Evolutionary conservation across 2,797 vertebrate species (phyloP), one percentile per base, ranked within the genome.

Genomic region (Pangasius krempfi): DNA sequence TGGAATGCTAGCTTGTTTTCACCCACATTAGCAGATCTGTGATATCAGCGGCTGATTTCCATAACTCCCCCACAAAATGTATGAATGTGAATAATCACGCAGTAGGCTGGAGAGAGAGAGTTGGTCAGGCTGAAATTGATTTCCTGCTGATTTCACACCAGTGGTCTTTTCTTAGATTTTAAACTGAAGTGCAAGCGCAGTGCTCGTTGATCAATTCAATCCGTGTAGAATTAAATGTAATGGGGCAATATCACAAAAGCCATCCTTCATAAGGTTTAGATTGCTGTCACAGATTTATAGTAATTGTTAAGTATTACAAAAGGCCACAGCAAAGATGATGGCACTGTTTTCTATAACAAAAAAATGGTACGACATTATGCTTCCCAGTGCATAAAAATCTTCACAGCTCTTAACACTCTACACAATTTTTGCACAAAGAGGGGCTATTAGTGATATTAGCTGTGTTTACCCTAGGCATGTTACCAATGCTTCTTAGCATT

Each of bases 301-400:
- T 40, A 84, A 56, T 25, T 47, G 56, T 9, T 62, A 80, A 27
- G 50, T 33, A 66, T 62, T 81, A 75, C 86, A 90, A 86, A 44
- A 78, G 62, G 73, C 75, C 83, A 58, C 82, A 80, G 60, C 52
- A 12, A 25, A 85, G 66, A 90, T 79, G 73, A 87, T 58, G 13
- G 62, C 79, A 78, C 70, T 72, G 44, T 44, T 30, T 58, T 70
- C 58, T 86, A 83, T 80, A 25, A 16, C 13, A 52, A 18, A 54
- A 85, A 87, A 62, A 54, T 22, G 50, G 47, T 66, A 64, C 52
- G 18, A 73, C 37, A 56, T 84, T n/a, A 86, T 82, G 56, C 47
- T 79, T 47, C 52, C 44, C 9, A 47, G 30, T 70, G 62, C 76
- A 50, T 89, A 86, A 90, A 90, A 88, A 75, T 84, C 87, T 89